Percentiles rank a stretch among this genome's conserved stretches.
These are phyloP conservation scores for Benthosema pterotum DNA, from an alignment of 2,797 vertebrate genomes.

Conservation along the genomic window DNA sequence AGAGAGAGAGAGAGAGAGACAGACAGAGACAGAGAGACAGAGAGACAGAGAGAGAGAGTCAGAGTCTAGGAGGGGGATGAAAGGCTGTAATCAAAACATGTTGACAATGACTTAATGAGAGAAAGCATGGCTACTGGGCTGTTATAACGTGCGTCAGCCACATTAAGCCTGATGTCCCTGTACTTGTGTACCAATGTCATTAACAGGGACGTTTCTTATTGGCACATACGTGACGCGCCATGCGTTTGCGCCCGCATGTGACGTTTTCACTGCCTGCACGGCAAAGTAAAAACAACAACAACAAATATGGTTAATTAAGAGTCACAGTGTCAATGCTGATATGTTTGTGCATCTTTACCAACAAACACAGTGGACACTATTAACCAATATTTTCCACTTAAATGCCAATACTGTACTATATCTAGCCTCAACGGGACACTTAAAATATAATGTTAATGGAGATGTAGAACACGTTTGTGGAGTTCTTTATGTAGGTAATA, in stretches of 20 bases:
- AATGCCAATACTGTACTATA: too few species aligned
- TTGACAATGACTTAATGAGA: slow-evolving; percentile 69
- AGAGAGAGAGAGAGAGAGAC: neutral
- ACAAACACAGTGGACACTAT: neutral
- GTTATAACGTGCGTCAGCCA: slow-evolving; percentile 25
- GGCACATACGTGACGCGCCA: too few species aligned
- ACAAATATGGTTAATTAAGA: slow-evolving; percentile 58
- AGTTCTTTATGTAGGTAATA: too few species aligned
- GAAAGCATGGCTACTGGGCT: slow-evolving; percentile 48
- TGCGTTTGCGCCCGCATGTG: too few species aligned
- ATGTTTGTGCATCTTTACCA: slow-evolving; percentile 29
- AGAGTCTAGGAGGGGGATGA: neutral
- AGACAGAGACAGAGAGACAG: slow-evolving; percentile 18
- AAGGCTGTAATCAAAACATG: slow-evolving; percentile 64
- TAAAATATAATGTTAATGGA: too few species aligned
- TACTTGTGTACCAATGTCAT: too few species aligned
- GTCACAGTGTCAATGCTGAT: slow-evolving; percentile 45
- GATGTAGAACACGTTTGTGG: too few species aligned
- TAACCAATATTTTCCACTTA: slow-evolving; percentile 18
- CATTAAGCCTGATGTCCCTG: too few species aligned
- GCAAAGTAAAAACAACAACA: too few species aligned
- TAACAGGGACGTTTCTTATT: too few species aligned
- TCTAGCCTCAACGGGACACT: too few species aligned
- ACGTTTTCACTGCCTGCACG: too few species aligned
- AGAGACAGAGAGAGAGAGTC: neutral